Percentiles rank a stretch among this genome's conserved stretches.
phyloP scores from a whole-genome alignment of 1,140 invertebrate genomes.

The Homalodisca vitripennis region DNA sequence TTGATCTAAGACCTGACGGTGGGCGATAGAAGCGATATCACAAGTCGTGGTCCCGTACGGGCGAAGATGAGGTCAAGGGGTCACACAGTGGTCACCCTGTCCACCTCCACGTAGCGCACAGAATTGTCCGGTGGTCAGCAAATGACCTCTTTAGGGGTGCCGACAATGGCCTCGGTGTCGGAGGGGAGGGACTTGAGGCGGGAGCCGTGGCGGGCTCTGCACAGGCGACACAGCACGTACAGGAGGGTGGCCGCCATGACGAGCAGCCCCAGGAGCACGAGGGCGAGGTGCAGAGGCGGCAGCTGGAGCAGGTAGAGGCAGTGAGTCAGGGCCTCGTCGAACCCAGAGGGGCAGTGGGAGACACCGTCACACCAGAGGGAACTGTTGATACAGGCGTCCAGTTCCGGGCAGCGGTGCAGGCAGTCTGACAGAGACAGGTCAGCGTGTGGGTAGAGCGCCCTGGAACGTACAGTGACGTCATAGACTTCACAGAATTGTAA shows the following conservation, averaged over 20 bases:
- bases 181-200: slow-evolving; percentile 39
- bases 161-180: slow-evolving; percentile 42
- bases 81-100: slow-evolving; percentile 87
- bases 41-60: no score
- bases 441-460: slow-evolving; percentile 48
- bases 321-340: slow-evolving; percentile 79
- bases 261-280: slow-evolving; percentile 52
- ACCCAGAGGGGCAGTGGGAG: slow-evolving; percentile 81
- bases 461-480: no score
- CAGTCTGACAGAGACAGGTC: slow-evolving; percentile 68
- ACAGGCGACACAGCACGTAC: slow-evolving; percentile 29
- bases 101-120: slow-evolving; percentile 86
- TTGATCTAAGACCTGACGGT: no score
- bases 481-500: no score
- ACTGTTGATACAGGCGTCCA: slow-evolving; percentile 84
- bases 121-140: slow-evolving; percentile 93
- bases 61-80: no score
- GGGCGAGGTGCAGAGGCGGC: slow-evolving; percentile 67
- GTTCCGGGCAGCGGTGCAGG: slow-evolving; percentile 75
- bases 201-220: slow-evolving; percentile 6
- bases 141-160: slow-evolving; percentile 71
- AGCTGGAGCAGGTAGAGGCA: slow-evolving; percentile 72
- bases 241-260: slow-evolving; percentile 46
- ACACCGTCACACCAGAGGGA: slow-evolving; percentile 87
- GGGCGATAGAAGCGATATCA: no score